Conservation (phyloP, 2,888 invertebrate species). For the Eristalis arbustorum region DNA sequence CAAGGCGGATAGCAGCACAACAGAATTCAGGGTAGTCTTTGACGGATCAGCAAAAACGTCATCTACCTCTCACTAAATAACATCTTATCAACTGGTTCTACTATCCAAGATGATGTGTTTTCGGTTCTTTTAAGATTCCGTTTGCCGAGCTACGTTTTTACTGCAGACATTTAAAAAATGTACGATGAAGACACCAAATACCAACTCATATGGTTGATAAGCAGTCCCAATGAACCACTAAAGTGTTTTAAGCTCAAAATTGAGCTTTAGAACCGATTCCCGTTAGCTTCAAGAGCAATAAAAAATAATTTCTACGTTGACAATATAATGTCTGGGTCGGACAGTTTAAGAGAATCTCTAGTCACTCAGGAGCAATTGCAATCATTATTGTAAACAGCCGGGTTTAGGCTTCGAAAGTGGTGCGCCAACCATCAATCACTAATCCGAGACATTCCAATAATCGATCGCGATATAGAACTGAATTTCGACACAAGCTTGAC, state of each 20-base stretch:
- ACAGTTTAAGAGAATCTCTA: background rate
- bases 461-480: background rate
- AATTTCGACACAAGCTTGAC: background rate
- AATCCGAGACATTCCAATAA: background rate
- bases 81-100: no score
- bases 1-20: no score
- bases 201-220: background rate
- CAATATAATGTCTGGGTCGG: background rate
- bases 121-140: no score
- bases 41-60: no score
- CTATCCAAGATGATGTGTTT: no score
- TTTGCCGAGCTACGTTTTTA: no score
- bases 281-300: background rate
- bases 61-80: background rate
- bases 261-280: background rate
- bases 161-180: no score
- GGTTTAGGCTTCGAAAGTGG: slow-evolving; percentile 2
- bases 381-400: background rate
- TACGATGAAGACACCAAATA: no score
- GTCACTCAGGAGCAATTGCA: background rate
- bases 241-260: background rate
- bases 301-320: background rate
- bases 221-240: background rate
- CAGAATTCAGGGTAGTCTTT: no score
- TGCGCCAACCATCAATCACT: slow-evolving; percentile 6